phyloP scores from a whole-genome alignment of 2,797 vertebrate genomes.

The Tolypeutes matacus region DNA sequence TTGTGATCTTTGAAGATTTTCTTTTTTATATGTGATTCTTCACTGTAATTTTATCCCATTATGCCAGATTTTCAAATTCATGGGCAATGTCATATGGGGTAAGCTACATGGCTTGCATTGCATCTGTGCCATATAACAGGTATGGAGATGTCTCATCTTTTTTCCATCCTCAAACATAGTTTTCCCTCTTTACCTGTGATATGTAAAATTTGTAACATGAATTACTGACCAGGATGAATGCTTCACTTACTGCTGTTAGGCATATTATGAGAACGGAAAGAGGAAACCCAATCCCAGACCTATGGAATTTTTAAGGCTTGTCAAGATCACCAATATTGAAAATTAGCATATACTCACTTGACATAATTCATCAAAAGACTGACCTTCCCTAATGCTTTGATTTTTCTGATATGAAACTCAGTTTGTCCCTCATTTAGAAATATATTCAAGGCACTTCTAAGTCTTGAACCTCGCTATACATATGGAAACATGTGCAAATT shows the following conservation, averaged over 20 bases:
- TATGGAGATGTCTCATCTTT: not conserved
- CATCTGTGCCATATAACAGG: no score
- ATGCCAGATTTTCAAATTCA: not conserved
- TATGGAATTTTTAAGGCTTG: not conserved
- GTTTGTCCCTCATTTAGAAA: not conserved
- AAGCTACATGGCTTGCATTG: accelerated
- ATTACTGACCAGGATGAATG: not conserved
- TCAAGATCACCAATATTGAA: no score
- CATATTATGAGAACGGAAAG: not conserved
- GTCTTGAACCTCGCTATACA: not conserved
- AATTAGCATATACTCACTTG: not conserved
- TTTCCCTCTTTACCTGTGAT: not conserved
- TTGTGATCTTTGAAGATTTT: not conserved
- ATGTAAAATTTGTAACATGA: not conserved
- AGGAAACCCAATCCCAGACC: no score
- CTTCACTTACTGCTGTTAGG: not conserved
- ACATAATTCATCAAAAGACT: not conserved
- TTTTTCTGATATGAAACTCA: not conserved
- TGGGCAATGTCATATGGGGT: not conserved
- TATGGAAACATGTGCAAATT: not conserved
- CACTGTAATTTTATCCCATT: not conserved
- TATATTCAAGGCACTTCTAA: not conserved
- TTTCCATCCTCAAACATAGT: not conserved
- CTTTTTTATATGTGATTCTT: not conserved
- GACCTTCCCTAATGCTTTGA: not conserved